Base-by-base conservation (phyloP, 2,113 vertebrate species). In the Orycteropus afer region DNA sequence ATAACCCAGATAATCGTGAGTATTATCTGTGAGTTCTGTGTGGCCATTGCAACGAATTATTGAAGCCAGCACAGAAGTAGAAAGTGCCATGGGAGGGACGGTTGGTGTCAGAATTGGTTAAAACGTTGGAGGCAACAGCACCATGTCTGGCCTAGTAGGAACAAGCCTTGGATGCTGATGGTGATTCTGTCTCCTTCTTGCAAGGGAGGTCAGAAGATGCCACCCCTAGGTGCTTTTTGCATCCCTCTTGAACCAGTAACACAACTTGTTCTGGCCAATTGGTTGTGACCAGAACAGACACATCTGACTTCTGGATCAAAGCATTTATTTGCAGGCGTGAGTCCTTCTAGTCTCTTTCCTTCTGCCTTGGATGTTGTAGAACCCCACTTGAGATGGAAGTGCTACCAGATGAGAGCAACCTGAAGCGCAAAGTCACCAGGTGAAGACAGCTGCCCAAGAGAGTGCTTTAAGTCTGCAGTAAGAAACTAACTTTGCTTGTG, bases 221-320 rank as follows among this genome's bases (percentile, higher is more conserved):
- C n/a, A n/a, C n/a, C n/a, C n/a, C n/a, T n/a, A n/a, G n/a, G n/a
- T n/a, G n/a, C n/a, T n/a, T n/a, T n/a, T n/a, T n/a, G n/a, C n/a
- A n/a, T n/a, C 4, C 61, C 20, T 7, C 9, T 51, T n/a, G 29
- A 53, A 74, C 29, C 6, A 7, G 40, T 40, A 69, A 22, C 32
- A 27, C 5, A 20, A 55, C 78, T 79, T 47, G n/a, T 65, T 65
- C 65, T 34, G 61, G 27, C 15, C 82, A 47, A 65, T 12, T 69
- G n/a, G 2, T 3, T 76, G n/a, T 80, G 14, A 74, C 27, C 17
- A 84, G 45, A 80, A 45, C 67, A 29, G 34, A 8, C 10, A 37
- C 34, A 17, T 40, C 49, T 57, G 57, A 83, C 49, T 85, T 92
- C 81, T 51, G 65, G 34, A 71, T 90, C 74, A 55, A 93, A 85